Evolutionary conservation across 2,797 vertebrate species (phyloP).

Genomic region (Urophycis tenuis): DNA sequence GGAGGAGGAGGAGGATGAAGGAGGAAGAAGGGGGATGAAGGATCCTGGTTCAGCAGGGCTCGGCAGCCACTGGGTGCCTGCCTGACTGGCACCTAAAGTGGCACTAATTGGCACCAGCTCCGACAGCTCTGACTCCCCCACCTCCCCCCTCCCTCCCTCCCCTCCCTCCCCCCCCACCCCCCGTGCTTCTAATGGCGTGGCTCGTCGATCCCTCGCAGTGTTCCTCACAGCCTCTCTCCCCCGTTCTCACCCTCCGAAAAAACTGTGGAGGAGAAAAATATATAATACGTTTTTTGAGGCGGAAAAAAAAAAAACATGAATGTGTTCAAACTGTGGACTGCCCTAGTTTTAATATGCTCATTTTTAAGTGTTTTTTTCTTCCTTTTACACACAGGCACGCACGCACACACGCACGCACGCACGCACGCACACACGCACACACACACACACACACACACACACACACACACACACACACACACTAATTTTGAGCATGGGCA

Average conservation of each 20-base stretch:
- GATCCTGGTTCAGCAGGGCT: not conserved
- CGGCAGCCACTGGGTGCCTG: slow-evolving; percentile 42
- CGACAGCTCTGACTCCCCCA: slow-evolving; percentile 54
- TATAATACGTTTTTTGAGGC: not conserved
- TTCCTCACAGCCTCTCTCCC: slow-evolving; percentile 6
- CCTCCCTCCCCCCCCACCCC: not conserved
- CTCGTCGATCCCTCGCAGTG: slow-evolving; percentile 23
- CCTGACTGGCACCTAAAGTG: slow-evolving; percentile 70
- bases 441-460: not conserved
- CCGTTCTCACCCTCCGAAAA: slow-evolving; percentile 12
- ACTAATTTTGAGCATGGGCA: too few relatives aligned
- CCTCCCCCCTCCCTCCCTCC: not conserved
- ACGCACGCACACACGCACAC: too few relatives aligned
- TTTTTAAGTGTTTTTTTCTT: not conserved
- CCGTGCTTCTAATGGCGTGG: slow-evolving; percentile 67
- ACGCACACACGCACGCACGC: too few relatives aligned
- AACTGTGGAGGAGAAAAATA: not conserved
- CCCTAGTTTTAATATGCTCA: not conserved
- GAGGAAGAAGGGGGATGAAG: not conserved
- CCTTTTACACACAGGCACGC: not conserved
- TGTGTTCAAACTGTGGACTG: not conserved
- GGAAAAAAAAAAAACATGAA: not conserved
- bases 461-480: not conserved
- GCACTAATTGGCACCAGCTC: slow-evolving; percentile 71
- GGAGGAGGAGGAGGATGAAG: not conserved